phyloP scores from a whole-genome alignment of 2,797 vertebrate genomes.

The Halcyon leucocephala region DNA sequence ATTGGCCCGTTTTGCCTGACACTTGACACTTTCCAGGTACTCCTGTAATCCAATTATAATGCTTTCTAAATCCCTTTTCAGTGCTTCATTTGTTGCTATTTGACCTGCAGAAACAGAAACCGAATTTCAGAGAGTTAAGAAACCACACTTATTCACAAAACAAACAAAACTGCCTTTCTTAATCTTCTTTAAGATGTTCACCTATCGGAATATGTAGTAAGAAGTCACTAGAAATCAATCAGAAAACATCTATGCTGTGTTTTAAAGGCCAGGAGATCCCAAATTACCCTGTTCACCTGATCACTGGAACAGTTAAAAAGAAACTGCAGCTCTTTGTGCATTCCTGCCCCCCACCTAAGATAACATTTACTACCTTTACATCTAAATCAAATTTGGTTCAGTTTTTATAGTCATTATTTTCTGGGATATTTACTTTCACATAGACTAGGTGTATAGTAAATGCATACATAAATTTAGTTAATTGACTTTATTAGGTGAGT shows the following conservation, averaged over 20 bases:
- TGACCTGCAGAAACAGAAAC: slow-evolving; percentile 82
- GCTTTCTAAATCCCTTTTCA: slow-evolving; percentile 89
- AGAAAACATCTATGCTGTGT: background rate
- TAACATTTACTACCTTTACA: background rate
- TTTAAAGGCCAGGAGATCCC: background rate
- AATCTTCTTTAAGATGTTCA: background rate
- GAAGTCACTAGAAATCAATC: background rate
- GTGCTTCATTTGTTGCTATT: slow-evolving; percentile 88
- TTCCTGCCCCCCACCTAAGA: background rate
- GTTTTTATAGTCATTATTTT: background rate
- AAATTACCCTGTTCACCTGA: rapidly evolving
- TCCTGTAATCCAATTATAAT: slow-evolving; percentile 89
- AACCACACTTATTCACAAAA: background rate
- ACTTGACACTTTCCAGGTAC: slow-evolving; percentile 86
- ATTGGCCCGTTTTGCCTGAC: slow-evolving; percentile 81
- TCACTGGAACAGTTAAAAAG: background rate
- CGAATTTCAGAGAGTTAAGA: background rate
- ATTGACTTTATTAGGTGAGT: background rate
- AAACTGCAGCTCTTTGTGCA: background rate
- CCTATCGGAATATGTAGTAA: background rate
- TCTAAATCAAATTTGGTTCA: background rate
- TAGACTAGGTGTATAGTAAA: background rate
- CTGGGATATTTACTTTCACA: background rate
- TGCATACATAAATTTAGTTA: background rate
- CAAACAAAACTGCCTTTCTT: background rate